These are phyloP conservation scores for Sceliomorpha sp. DNA, from an alignment of 2,888 invertebrate species.

Conservation along the genomic window DNA sequence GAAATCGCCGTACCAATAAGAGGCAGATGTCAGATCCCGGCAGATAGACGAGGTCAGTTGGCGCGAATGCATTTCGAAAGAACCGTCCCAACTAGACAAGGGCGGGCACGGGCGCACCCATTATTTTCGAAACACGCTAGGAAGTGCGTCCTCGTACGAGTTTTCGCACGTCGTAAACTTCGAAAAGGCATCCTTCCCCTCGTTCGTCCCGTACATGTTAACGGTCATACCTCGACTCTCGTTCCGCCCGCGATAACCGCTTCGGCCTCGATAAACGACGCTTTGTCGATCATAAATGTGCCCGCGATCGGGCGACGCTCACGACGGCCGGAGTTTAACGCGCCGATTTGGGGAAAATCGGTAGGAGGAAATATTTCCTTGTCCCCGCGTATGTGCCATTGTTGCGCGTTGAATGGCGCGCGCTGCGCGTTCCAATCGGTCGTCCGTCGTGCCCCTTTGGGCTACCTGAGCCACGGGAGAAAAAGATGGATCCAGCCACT, in stretches of 20 bases:
- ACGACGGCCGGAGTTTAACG: conserved; percentile 16
- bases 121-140: conserved; percentile 50
- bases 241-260: conserved; percentile 4
- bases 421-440: neutral
- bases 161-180: conserved; percentile 39
- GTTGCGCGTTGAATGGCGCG: neutral
- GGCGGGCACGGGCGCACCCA: conserved; percentile 35
- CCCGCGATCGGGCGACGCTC: conserved; percentile 20
- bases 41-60: conserved; percentile 66
- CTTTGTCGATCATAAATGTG: conserved; percentile 33
- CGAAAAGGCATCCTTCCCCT: conserved; percentile 9
- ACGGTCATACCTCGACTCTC: conserved; percentile 13
- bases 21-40: conserved; percentile 58
- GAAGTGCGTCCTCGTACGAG: conserved; percentile 17
- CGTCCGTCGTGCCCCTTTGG: conserved; percentile 6
- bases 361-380: neutral
- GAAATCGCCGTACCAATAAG: conserved; percentile 56
- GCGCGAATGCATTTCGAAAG: conserved; percentile 37
- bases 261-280: conserved; percentile 20
- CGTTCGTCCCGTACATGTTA: conserved; percentile 15
- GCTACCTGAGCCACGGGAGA: conserved; percentile 27
- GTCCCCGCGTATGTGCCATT: neutral
- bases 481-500: conserved; percentile 35
- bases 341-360: conserved; percentile 18
- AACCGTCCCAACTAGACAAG: conserved; percentile 45